Evolutionary conservation across 2,888 invertebrate species (phyloP), one percentile per base, ranked within the genome.

Genomic region (Epistrophella euchroma): DNA sequence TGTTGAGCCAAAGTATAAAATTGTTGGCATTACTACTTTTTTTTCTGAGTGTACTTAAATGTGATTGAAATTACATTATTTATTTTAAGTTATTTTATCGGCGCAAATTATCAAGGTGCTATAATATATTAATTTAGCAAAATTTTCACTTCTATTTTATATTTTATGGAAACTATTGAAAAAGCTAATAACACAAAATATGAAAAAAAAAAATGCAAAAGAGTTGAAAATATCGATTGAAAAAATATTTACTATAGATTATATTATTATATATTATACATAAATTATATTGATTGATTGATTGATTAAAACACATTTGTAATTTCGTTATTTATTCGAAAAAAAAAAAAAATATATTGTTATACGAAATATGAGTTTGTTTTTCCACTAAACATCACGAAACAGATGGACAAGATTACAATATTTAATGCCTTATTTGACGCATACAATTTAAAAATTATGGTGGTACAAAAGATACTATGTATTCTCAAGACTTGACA

Each of bases 311-410:
- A 73, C 60, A 66, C 64, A 81, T 77, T 76, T 81, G 77, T 74
- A 86, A 86, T 77, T 86, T 81, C 73, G 80, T 81, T 86, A 86
- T 77, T 86, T 86, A 86, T 81, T 81, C 80, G 74, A 78, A 82
- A 78, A 64, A 19, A 82, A 58, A 17, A 58, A 66, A 66, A 81
- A 86, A 74, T 74, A 76, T 76, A 82, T 82, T 86, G 77, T 86
- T 81, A 86, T 70, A 86, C 70, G 74, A 62, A 71, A 25, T 22
- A 56, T 43, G 35, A 60, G 43, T 22, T 25, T 5, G 5, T 66
- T 71, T 25, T 2, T 25, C 2, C 4, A 3, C 25, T 25, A n/a
- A n/a, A n/a, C n/a, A n/a, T n/a, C n/a, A n/a, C n/a, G n/a, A n/a
- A n/a, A n/a, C n/a, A n/a, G n/a, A n/a, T n/a, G n/a, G n/a, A n/a